Evolutionary conservation across 2,797 vertebrate species (phyloP).

Genomic region (Amniataba percoides): DNA sequence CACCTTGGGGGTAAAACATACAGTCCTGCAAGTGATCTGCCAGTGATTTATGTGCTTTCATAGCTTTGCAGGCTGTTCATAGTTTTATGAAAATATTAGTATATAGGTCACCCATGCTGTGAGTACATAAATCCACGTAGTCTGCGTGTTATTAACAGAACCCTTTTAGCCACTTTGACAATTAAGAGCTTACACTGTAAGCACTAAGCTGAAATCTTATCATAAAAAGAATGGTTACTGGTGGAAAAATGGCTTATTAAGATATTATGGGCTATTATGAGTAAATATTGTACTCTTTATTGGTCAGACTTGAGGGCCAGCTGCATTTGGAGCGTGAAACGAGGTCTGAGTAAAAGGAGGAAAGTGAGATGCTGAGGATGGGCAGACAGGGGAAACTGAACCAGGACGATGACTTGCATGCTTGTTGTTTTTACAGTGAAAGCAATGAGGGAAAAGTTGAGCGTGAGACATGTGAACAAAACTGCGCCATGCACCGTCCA

Average conservation of each 20-base stretch:
- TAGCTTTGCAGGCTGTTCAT: conserved; percentile 33
- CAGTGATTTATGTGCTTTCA: conserved; percentile 43
- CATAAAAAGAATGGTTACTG: conserved; percentile 55
- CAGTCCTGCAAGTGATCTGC: conserved; percentile 18
- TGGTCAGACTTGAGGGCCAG: conserved; percentile 54
- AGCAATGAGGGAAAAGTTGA: conserved; percentile 30
- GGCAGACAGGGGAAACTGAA: conserved; percentile 10
- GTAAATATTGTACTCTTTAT: conserved; percentile 61
- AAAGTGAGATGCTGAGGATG: conserved; percentile 30
- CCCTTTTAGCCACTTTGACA: conserved; percentile 2
- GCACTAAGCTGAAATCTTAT: conserved; percentile 39
- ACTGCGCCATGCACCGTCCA: background rate
- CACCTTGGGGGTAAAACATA: conserved; percentile 19
- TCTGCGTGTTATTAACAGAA: conserved; percentile 19
- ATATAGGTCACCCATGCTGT: conserved; percentile 1
- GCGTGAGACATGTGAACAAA: background rate
- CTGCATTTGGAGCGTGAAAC: conserved; percentile 65
- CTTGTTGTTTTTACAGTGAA: conserved; percentile 18
- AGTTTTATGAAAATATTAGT: conserved; percentile 29
- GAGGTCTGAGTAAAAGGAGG: conserved; percentile 50
- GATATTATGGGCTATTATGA: conserved; percentile 63
- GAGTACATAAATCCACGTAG: conserved; percentile 20
- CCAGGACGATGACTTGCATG: conserved; percentile 10
- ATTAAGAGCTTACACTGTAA: conserved; percentile 21
- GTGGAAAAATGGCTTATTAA: conserved; percentile 57